Base-by-base conservation (phyloP, 1,140 invertebrate genomes). In the Drosophila subobscura region DNA sequence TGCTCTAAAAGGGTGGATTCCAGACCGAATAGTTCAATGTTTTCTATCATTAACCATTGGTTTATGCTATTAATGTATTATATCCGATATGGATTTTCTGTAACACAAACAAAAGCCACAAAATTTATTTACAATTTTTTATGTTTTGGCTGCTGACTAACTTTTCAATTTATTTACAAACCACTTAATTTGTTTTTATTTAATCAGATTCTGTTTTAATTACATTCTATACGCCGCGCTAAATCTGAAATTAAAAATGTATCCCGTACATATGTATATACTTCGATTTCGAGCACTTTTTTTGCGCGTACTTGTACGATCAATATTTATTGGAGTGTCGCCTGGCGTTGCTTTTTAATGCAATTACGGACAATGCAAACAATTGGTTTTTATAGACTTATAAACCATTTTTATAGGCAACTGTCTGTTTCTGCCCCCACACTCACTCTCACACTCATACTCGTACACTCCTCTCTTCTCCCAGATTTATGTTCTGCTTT, bases 101-200 rank as follows among this genome's bases (percentile, higher is more conserved):
- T 74, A 74, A 74, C 53, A 65, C 72, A 72, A 74, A 74, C 71
- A 74, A 73, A 72, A 72, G 52, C 71, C 70, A 53, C 70, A 74
- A 50, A 52, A 74, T 74, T 50, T 74, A 72, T 72, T 72, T 72
- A 73, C 52, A 37, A 41, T 3, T 3, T 6, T 63, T 72, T 72
- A 68, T 52, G 49, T 42, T 33, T n/a, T 41, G 27, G 47, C 37
- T 44, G 44, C 49, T 67, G 63, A 50, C 49, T 42, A 65, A 49
- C 58, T 64, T 73, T 86, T 68, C 63, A 86, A 90, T 89, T 90
- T 90, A 90, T 90, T 90, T 90, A 90, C 89, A 83, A 90, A 90
- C 89, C 89, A 79, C 89, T 90, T 90, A 90, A 90, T 90, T 90
- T 90, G 80, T 90, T 90, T 88, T 85, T 90, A 89, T 90, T 84